These are phyloP conservation scores for Agrotis exclamationis DNA, from an alignment of 2,888 invertebrate species.

Conservation along the genomic window DNA sequence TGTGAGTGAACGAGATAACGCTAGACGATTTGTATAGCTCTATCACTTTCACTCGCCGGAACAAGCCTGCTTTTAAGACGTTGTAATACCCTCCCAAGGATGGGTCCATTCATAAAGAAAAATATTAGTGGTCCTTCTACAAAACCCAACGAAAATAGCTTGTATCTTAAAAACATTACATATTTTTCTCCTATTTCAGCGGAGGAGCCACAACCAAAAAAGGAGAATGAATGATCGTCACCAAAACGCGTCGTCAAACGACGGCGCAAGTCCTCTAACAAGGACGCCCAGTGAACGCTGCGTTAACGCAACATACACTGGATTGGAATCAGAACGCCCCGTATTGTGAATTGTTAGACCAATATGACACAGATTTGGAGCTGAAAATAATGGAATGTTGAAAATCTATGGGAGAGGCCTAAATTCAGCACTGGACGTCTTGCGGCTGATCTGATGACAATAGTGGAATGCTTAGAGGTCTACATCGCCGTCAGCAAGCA, in stretches of 20 bases:
- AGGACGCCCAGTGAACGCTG: slow-evolving; percentile 78
- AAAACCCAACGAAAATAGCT: too few relatives aligned
- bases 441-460: neutral
- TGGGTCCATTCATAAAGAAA: too few relatives aligned
- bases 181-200: slow-evolving; percentile 68
- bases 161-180: too few relatives aligned
- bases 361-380: neutral
- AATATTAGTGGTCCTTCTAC: too few relatives aligned
- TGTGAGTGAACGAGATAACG: too few relatives aligned
- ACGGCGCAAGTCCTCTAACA: slow-evolving; percentile 87
- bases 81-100: too few relatives aligned
- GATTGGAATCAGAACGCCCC: neutral
- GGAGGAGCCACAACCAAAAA: slow-evolving; percentile 86
- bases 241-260: slow-evolving; percentile 89
- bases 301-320: slow-evolving; percentile 27
- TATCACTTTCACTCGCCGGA: too few relatives aligned
- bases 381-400: too few relatives aligned
- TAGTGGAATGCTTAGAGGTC: neutral
- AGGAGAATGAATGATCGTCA: slow-evolving; percentile 89
- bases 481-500: neutral
- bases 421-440: too few relatives aligned
- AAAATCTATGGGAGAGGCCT: too few relatives aligned
- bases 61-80: too few relatives aligned
- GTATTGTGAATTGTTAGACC: neutral
- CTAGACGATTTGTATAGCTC: too few relatives aligned